phyloP scores from a whole-genome alignment of 2,888 invertebrate genomes.

The Scaptomyza parva region DNA sequence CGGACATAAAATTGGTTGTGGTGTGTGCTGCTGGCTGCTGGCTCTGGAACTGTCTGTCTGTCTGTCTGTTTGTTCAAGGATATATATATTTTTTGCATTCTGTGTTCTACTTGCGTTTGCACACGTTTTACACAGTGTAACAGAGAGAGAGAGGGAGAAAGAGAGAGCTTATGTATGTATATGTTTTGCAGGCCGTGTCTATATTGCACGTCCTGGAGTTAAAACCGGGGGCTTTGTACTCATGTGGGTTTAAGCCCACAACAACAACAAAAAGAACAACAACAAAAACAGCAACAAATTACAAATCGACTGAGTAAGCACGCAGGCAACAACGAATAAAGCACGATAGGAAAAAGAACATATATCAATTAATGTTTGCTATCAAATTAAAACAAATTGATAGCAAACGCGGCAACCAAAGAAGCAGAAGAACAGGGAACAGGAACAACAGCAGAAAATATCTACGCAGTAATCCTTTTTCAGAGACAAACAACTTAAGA shows the following conservation, averaged over 20 bases:
- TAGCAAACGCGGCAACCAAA: not conserved
- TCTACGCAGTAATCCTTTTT: conserved; percentile 1
- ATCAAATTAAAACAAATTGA: conserved; percentile 50
- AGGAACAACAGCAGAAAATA: not conserved
- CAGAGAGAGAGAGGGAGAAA: not conserved
- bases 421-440: not conserved
- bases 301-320: conserved; percentile 9
- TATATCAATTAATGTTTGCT: conserved; percentile 43
- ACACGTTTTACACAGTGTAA: conserved; percentile 34
- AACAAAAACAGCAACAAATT: conserved; percentile 1
- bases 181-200: not conserved
- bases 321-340: conserved; percentile 1
- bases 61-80: conserved; percentile 37
- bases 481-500: not conserved
- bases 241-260: conserved; percentile 1
- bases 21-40: not conserved
- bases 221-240: not conserved
- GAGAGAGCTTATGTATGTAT: not conserved
- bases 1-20: conserved; percentile 25
- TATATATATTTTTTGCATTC: not conserved
- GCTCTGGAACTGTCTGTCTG: too few species aligned
- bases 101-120: conserved; percentile 31
- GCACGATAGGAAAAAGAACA: conserved; percentile 19
- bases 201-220: conserved; percentile 7
- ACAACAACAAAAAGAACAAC: not conserved